Evolutionary conservation across 2,113 vertebrate genomes (phyloP).

Genomic region (Halichoeres trimaculatus): DNA sequence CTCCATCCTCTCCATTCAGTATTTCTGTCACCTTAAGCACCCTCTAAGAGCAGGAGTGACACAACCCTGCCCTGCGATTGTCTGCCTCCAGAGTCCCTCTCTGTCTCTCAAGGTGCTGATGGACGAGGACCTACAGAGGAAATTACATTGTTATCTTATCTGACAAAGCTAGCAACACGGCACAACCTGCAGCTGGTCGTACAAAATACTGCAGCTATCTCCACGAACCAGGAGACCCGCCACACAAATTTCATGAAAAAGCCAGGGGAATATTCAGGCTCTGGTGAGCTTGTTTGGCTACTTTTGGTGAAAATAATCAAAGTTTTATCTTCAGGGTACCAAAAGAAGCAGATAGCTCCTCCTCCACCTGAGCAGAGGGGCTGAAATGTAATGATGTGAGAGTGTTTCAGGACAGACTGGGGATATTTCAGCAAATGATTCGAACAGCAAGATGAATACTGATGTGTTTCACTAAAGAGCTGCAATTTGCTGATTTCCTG

Average conservation of each 20-base stretch:
- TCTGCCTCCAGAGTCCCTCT: conserved; percentile 26
- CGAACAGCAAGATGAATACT: conserved; percentile 21
- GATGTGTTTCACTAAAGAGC: conserved; percentile 13
- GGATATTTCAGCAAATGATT: conserved; percentile 4
- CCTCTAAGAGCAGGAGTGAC: conserved; percentile 12
- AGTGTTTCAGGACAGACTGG: too few species aligned
- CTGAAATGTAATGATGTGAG: not conserved
- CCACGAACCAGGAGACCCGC: conserved; percentile 27
- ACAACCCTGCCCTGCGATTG: conserved; percentile 11
- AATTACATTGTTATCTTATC: conserved; percentile 67
- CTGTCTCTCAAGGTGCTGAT: conserved; percentile 29
- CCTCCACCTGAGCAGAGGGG: conserved; percentile 17
- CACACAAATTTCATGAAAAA: conserved; percentile 24
- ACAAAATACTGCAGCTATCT: conserved; percentile 34
- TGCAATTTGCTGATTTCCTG: conserved; percentile 2
- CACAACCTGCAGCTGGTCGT: conserved; percentile 30
- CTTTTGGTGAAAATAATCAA: conserved; percentile 46
- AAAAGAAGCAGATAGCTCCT: conserved; percentile 11
- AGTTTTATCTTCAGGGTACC: conserved; percentile 38
- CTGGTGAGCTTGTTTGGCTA: not conserved
- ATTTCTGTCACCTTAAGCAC: conserved; percentile 26
- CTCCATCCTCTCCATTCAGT: not conserved
- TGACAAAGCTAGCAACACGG: conserved; percentile 30
- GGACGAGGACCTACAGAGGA: conserved; percentile 50
- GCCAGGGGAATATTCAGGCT: conserved; percentile 1